Evolutionary conservation across 2,888 invertebrate species (phyloP), one percentile per base, ranked within the genome.

Genomic region (Hyposoter dolosus): DNA sequence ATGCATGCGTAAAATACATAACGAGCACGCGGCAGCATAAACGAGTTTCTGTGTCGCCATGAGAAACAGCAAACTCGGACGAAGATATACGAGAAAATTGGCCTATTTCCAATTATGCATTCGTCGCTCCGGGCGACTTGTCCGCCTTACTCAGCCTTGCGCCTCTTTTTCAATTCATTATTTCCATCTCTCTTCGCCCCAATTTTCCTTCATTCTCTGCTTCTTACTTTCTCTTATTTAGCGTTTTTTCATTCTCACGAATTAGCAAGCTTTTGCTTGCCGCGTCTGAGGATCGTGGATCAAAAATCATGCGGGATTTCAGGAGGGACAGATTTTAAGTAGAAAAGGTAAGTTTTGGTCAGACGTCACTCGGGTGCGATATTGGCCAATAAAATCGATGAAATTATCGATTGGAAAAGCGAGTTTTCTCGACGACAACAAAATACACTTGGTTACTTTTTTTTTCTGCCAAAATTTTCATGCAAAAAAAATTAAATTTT

Each of bases 91-190:
- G 77, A 81, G 60, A 81, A 84, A 84, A 84, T 84, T 84, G 84
- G 81, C 84, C 72, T 68, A 56, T 81, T 72, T 77, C 84, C 84
- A 84, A 84, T 84, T 81, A 84, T 74, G 81, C 81, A 82, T 84
- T 84, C 71, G 77, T 77, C 81, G 66, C 81, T 77, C 81, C 72
- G 28, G 81, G 66, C 65, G 72, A 81, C 76, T 82, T 74, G 47
- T 50, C 72, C 43, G 84, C 77, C 66, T 76, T 76, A 81, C 35
- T 19, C 71, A 53, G 65, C 32, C 32, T 32, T 32, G 32, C 32
- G 47, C 32, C 63, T 75, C 69, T 81, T 53, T 83, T 40, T 56
- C 80, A 45, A 60, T 80, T 84, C 76, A 75, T 84, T 84, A 84
- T 84, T 84, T 72, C 76, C 84, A 81, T 84, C 77, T 68, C 65